A percentile compares a stretch with the other conserved stretches of the same genome.
These are phyloP conservation scores for Stegophylla sp. DNA, from an alignment of 2,888 invertebrate species.

Conservation along the genomic window DNA sequence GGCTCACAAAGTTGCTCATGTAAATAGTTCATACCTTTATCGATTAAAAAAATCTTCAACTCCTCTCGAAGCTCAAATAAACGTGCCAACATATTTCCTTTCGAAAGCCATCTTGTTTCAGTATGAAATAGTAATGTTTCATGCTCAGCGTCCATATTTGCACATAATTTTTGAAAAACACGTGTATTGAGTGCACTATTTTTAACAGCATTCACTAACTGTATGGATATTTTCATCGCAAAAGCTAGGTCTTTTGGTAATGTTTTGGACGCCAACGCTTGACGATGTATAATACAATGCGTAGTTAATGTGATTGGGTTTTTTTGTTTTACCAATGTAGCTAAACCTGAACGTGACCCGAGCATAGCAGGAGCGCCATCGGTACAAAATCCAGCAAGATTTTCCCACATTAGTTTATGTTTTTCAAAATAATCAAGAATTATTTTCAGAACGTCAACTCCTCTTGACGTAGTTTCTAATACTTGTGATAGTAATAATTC, in stretches of 20 bases:
- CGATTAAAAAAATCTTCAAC: constrained; percentile 54
- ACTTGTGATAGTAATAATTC: constrained; percentile 30
- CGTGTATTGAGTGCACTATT: constrained; percentile 53
- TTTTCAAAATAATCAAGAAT: constrained; percentile 56
- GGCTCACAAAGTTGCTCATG: constrained; percentile 46
- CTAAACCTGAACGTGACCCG: constrained; percentile 55
- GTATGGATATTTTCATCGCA: constrained; percentile 40
- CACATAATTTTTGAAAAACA: constrained; percentile 39
- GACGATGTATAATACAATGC: constrained; percentile 58
- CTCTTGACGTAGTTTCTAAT: constrained; percentile 51
- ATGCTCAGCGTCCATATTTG: constrained; percentile 48
- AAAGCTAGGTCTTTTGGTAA: constrained; percentile 46
- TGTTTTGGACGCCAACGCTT: constrained; percentile 59
- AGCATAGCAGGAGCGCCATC: constrained; percentile 57
- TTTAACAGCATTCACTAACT: constrained; percentile 51
- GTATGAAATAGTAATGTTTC: constrained; percentile 59
- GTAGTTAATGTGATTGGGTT: constrained; percentile 32
- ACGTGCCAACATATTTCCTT: constrained; percentile 55
- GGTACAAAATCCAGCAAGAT: constrained; percentile 53
- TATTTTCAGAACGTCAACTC: constrained; percentile 54
- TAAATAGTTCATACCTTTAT: constrained; percentile 51
- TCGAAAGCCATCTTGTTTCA: constrained; percentile 58
- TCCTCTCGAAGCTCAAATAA: too few relatives aligned
- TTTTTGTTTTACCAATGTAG: constrained; percentile 54
- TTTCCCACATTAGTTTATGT: constrained; percentile 33